phyloP scores from a whole-genome alignment of 92 coral and sea anemone genomes.

The Porites divaricata region DNA sequence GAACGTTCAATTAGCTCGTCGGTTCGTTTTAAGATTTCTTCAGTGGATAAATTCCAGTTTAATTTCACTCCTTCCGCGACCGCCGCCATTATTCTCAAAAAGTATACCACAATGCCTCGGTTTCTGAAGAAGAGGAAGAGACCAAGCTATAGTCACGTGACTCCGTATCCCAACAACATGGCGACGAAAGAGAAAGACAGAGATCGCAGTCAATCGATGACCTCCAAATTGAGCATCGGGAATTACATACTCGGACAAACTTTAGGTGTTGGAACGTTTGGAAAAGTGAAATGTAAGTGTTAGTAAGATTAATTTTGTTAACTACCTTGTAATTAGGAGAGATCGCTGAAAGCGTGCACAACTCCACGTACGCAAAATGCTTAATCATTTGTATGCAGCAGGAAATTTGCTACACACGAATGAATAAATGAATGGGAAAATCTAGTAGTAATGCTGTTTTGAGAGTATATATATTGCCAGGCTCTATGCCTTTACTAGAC shows the following conservation, averaged over 20 bases:
- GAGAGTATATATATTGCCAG: background rate
- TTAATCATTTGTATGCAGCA: background rate
- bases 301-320: background rate
- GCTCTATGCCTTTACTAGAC: too few relatives aligned
- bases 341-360: background rate
- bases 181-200: conserved; percentile 57
- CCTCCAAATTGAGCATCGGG: conserved; percentile 64
- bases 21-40: conserved; percentile 80
- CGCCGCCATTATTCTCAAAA: conserved; percentile 45
- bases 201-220: background rate
- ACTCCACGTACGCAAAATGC: conserved; percentile 21
- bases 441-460: background rate
- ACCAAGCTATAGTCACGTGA: conserved; percentile 4
- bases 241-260: conserved; percentile 91
- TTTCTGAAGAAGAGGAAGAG: conserved; percentile 5
- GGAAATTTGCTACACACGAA: background rate
- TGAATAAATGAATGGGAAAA: background rate
- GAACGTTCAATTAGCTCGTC: conserved; percentile 84
- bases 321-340: background rate
- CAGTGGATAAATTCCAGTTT: conserved; percentile 84
- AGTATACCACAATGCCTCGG: conserved; percentile 48
- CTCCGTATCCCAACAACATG: conserved; percentile 56
- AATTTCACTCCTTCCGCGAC: conserved; percentile 67
- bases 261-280: conserved; percentile 96
- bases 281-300: conserved; percentile 96